Percentiles rank a stretch among this genome's conserved stretches.
phyloP scores from a whole-genome alignment of 1,140 invertebrate genomes.

The Phymorhynchus buccinoides region DNA sequence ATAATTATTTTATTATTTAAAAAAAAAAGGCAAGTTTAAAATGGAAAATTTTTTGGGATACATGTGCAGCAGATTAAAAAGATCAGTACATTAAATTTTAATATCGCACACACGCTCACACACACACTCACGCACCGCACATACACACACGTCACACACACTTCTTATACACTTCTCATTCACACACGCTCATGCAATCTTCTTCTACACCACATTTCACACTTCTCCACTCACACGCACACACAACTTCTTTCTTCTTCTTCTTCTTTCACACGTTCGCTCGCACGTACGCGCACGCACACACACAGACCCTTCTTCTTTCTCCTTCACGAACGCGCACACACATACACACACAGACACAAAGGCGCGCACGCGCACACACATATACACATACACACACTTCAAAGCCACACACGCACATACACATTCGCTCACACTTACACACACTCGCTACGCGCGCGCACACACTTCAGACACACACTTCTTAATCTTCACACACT shows the following conservation, averaged over 20 bases:
- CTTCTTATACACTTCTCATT: background rate
- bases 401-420: too few relatives aligned
- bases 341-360: background rate
- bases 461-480: too few relatives aligned
- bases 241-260: background rate
- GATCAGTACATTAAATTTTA: too few relatives aligned
- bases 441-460: too few relatives aligned
- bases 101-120: too few relatives aligned
- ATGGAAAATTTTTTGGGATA: too few relatives aligned
- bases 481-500: background rate
- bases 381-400: background rate
- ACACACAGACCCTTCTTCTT: background rate
- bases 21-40: too few relatives aligned
- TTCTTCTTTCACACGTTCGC: background rate
- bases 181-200: background rate
- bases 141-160: background rate
- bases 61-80: too few relatives aligned
- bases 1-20: too few relatives aligned
- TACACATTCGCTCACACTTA: background rate
- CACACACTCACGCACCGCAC: background rate
- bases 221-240: background rate
- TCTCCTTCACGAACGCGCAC: conserved; percentile 6
- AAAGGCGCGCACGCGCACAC: background rate
- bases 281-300: background rate
- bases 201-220: background rate